phyloP scores from a whole-genome alignment of 2,888 invertebrate species.

The Proisotoma minuta region DNA sequence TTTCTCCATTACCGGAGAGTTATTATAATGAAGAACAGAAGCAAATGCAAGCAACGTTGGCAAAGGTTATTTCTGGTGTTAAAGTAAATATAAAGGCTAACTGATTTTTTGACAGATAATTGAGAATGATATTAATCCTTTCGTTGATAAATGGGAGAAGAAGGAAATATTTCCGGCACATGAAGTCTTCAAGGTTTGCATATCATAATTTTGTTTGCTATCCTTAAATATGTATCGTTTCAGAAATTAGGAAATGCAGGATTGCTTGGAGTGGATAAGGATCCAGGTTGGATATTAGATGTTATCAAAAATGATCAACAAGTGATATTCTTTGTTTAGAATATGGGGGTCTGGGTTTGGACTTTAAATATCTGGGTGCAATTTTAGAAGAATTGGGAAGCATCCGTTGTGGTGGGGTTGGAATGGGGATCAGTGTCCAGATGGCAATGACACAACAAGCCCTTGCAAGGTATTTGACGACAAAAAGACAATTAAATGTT shows the following conservation, averaged over 20 bases:
- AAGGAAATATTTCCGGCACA: constrained; percentile 55
- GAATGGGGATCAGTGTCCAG: constrained; percentile 54
- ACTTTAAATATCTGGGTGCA: constrained; percentile 56
- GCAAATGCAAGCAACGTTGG: constrained; percentile 40
- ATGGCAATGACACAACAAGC: constrained; percentile 31
- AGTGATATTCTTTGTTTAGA: constrained; percentile 2
- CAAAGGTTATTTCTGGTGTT: constrained; percentile 32
- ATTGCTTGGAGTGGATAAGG: constrained; percentile 54
- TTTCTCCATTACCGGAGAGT: constrained; percentile 34
- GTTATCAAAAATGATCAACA: background rate
- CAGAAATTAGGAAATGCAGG: constrained; percentile 56
- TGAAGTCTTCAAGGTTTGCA: constrained; percentile 53
- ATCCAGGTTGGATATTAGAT: constrained; percentile 17
- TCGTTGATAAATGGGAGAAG: constrained; percentile 56
- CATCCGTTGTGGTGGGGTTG: constrained; percentile 55
- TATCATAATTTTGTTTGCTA: background rate
- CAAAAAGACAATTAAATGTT: too few relatives aligned
- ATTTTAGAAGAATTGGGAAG: constrained; percentile 55
- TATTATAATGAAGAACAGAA: constrained; percentile 46
- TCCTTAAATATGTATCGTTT: constrained; percentile 48
- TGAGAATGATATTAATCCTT: constrained; percentile 56
- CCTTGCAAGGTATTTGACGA: constrained; percentile 18
- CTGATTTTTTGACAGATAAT: constrained; percentile 51
- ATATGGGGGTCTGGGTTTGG: constrained; percentile 52
- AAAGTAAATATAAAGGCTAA: background rate